Evolutionary conservation across 2,113 vertebrate genomes (phyloP), one percentile per base, ranked within the genome.

Genomic region (Pluvialis apricaria): DNA sequence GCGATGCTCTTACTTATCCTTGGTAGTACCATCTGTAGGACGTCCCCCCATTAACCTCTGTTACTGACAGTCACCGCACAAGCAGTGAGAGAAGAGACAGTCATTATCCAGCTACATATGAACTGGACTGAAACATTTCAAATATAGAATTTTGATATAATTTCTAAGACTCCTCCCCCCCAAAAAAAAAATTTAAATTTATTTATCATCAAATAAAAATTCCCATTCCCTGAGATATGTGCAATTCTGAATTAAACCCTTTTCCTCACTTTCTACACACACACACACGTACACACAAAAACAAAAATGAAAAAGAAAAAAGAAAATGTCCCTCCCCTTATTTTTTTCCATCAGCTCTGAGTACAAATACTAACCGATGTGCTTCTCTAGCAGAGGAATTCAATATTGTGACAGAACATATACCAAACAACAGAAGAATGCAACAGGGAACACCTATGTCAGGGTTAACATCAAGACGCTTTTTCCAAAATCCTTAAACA

Each of bases 11-110:
- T 42, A 29, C 8, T 78, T 49, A 40, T 19, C 24, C 17, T 29
- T 60, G 15, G 26, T 38, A 5, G 29, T 36, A 28, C 14, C 40
- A 31, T 51, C 21, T 0, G 0, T 6, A n/a, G 25, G 16, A 47
- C 79, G 40, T 60, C 5, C 8, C 20, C 13, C 7, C 51, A 29
- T 32, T 28, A 61, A 62, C 17, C 5, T 51, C 1, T 29, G 10
- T 17, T 57, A n/a, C 40, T 20, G 15, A 22, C 29, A 47, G 36
- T 38, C 32, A 26, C 9, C 51, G 15, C 17, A 32, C 20, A 11
- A 58, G 22, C 25, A 62, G 16, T 7, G 14, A 92, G 19, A 32
- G 31, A 49, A 38, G 36, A 80, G 32, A 42, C 31, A 55, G 22
- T 64, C 28, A 42, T 52, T 60, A 31, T 24, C 17, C 54, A 80